These are phyloP conservation scores for Podarcis siculus DNA, from an alignment of 2,797 vertebrate species.

Conservation along the genomic window DNA sequence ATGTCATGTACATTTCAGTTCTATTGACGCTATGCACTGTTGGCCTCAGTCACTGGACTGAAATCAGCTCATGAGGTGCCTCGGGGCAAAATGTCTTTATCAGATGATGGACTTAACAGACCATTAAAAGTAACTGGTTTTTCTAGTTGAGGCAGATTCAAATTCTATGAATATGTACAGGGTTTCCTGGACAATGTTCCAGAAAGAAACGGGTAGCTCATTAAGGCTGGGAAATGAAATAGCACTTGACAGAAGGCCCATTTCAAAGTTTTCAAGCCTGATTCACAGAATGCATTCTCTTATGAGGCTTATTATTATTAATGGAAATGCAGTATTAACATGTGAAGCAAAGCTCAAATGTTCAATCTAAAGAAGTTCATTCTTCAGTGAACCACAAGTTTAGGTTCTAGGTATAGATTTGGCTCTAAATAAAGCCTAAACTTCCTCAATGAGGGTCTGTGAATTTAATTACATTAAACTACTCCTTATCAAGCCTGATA, in stretches of 20 bases:
- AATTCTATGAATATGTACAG: neutral
- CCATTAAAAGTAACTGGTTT: neutral
- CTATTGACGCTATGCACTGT: too few relatives aligned
- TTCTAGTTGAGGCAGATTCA: neutral
- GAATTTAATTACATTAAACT: neutral
- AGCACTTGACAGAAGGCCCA: neutral
- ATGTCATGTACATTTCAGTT: too few relatives aligned
- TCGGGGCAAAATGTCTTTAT: neutral
- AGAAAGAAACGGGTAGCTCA: neutral
- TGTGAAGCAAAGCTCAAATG: neutral
- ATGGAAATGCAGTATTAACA: neutral
- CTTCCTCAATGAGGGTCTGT: neutral
- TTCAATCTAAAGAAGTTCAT: neutral
- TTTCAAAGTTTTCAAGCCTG: neutral
- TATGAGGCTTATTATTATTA: neutral
- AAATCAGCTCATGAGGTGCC: too few relatives aligned
- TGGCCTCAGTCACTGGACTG: too few relatives aligned
- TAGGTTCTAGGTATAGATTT: neutral
- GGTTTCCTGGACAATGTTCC: neutral
- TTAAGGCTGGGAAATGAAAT: neutral
- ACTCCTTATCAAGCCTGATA: neutral
- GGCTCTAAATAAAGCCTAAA: neutral
- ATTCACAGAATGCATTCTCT: slow-evolving; percentile 6
- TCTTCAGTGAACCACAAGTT: neutral
- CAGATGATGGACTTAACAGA: slow-evolving; percentile 6